phyloP scores from a whole-genome alignment of 2,888 invertebrate genomes.

The Apeira syringaria region DNA sequence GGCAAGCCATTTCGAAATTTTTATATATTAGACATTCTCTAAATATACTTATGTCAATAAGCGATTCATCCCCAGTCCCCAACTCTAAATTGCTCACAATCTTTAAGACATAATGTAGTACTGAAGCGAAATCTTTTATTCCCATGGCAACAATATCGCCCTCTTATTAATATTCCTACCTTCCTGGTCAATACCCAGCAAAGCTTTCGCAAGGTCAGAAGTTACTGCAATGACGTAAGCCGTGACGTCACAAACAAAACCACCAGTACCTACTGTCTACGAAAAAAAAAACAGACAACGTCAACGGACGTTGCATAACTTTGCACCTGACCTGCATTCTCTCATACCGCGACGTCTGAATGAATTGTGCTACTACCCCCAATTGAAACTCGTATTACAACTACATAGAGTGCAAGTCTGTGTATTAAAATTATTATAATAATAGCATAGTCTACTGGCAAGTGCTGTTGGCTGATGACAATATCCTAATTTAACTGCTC shows the following conservation, averaged over 20 bases:
- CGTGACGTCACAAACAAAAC: constrained; percentile 28
- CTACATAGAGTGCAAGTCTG: constrained; percentile 48
- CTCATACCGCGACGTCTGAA: constrained; percentile 36
- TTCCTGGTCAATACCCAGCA: neutral
- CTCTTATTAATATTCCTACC: too few relatives aligned
- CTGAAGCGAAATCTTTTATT: too few relatives aligned
- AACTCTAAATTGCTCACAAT: too few relatives aligned
- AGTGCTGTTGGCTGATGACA: constrained; percentile 68
- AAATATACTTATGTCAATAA: too few relatives aligned
- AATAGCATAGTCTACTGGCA: constrained; percentile 70
- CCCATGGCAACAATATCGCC: too few relatives aligned
- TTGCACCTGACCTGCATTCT: constrained; percentile 50
- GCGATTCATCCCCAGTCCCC: too few relatives aligned
- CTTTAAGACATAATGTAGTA: too few relatives aligned
- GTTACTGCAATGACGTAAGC: constrained; percentile 26
- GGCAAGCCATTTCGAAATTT: too few relatives aligned
- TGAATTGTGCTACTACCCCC: constrained; percentile 29
- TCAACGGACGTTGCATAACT: constrained; percentile 37
- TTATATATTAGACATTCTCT: too few relatives aligned
- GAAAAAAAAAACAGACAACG: constrained; percentile 29
- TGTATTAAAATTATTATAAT: constrained; percentile 45
- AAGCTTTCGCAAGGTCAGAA: constrained; percentile 19
- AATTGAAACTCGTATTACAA: constrained; percentile 20
- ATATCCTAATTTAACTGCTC: constrained; percentile 68
- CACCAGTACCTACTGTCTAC: constrained; percentile 10